Evolutionary conservation across 2,797 vertebrate genomes (phyloP).

Genomic region (Sebastes minor): DNA sequence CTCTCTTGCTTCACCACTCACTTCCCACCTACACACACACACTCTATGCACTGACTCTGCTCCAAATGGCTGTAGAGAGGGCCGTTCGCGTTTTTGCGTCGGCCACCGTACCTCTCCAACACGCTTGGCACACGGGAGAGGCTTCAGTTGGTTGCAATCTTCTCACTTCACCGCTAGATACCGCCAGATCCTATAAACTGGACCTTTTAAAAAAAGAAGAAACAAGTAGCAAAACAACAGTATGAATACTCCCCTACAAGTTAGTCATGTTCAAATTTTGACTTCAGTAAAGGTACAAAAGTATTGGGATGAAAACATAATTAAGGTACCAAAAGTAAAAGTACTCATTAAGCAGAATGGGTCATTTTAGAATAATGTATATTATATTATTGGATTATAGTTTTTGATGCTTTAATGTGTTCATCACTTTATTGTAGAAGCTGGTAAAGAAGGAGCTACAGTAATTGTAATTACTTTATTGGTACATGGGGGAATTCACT

Average conservation of each 20-base stretch:
- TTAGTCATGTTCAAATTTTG: not conserved
- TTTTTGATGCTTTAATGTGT: not conserved
- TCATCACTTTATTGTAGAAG: not conserved
- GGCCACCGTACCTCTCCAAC: no score
- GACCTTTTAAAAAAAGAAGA: no score
- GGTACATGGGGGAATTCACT: not conserved
- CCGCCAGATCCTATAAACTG: no score
- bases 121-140: no score
- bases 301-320: not conserved
- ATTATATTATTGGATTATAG: not conserved
- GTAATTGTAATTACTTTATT: not conserved
- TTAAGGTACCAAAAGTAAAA: not conserved
- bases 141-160: no score
- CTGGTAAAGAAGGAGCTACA: not conserved
- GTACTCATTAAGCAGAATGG: not conserved
- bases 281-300: not conserved
- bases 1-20: no score
- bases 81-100: no score
- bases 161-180: no score
- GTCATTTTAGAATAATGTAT: not conserved
- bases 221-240: not conserved
- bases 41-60: no score
- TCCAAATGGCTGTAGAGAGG: no score
- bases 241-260: not conserved
- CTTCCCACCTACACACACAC: no score